Evolutionary conservation across 2,888 invertebrate genomes (phyloP).

Genomic region (Xanthia togata): DNA sequence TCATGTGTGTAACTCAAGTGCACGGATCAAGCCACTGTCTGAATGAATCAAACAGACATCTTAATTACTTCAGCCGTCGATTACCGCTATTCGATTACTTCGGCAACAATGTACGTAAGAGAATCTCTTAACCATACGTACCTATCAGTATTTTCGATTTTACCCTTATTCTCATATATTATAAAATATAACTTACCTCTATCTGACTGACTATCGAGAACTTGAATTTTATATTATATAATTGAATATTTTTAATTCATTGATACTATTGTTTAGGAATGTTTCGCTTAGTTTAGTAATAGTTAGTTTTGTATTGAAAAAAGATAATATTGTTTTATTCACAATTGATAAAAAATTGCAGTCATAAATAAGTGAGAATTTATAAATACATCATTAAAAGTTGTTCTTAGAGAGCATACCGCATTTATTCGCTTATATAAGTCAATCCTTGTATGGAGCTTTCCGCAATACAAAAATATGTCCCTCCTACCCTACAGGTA

Average conservation of each 20-base stretch:
- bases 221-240: background rate
- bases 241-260: background rate
- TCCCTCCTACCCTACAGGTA: background rate
- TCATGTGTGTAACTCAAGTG: background rate
- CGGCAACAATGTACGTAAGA: background rate
- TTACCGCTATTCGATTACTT: background rate
- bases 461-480: slow-evolving; percentile 16
- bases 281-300: background rate
- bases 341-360: background rate
- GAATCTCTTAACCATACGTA: background rate
- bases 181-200: background rate
- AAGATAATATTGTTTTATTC: background rate
- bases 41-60: background rate
- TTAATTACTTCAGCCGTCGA: background rate
- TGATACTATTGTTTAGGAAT: background rate
- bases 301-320: background rate
- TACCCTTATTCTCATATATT: background rate
- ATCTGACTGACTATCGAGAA: background rate
- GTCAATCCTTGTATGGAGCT: background rate
- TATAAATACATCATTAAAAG: background rate
- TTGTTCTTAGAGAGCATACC: background rate
- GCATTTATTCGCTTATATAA: slow-evolving; percentile 37
- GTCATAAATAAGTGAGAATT: background rate
- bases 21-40: background rate
- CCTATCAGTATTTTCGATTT: background rate